Evolutionary conservation across 2,113 vertebrate species (phyloP).

Genomic region (Chrysochloris asiatica): DNA sequence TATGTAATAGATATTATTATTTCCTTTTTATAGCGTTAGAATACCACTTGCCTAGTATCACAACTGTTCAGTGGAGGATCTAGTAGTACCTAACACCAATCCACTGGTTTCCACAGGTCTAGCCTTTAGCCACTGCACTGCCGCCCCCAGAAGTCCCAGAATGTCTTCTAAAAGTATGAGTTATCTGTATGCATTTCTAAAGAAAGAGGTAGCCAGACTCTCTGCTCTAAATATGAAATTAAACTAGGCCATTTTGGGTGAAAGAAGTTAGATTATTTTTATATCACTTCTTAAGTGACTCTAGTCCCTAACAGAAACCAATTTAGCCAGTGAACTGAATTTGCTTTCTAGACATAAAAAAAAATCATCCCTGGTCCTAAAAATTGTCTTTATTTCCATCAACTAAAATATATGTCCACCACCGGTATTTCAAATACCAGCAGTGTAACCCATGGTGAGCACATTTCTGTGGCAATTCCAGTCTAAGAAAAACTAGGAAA

Average conservation of each 20-base stretch:
- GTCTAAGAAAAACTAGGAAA: not conserved
- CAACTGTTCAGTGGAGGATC: not conserved
- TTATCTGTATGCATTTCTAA: not conserved
- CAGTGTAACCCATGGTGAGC: not conserved
- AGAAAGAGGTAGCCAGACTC: not conserved
- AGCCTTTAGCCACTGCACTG: not conserved
- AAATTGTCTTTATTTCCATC: not conserved
- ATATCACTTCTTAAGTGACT: not conserved
- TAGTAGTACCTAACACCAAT: not conserved
- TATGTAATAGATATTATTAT: not conserved
- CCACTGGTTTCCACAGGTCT: not conserved
- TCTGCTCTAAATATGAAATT: not conserved
- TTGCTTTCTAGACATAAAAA: conserved; percentile 8
- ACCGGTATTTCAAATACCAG: not conserved
- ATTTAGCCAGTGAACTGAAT: not conserved
- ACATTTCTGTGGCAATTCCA: not conserved
- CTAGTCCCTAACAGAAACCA: conserved; percentile 18
- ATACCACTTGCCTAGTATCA: not conserved
- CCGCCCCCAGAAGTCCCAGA: not conserved
- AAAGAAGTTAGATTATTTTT: conserved; percentile 30
- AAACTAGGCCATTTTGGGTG: not conserved
- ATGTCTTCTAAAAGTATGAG: not conserved
- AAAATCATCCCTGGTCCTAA: not conserved
- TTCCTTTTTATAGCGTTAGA: not conserved
- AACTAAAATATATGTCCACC: not conserved